Percentiles rank a stretch among this genome's conserved stretches.
phyloP scores from a whole-genome alignment of 1,140 invertebrate genomes.

The Platorchestia sp. region DNA sequence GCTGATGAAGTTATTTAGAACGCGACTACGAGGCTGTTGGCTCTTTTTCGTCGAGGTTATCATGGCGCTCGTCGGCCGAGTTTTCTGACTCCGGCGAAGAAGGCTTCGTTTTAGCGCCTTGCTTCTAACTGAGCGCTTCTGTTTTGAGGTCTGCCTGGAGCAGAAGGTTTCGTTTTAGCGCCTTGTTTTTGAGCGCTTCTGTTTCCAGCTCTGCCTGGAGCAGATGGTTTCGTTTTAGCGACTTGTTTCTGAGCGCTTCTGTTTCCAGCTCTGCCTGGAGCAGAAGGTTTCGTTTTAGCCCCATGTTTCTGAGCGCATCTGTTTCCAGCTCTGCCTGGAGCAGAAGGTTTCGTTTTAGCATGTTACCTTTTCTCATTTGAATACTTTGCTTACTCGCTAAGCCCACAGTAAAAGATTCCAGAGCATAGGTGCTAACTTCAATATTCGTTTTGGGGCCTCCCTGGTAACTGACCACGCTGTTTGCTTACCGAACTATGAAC shows the following conservation, averaged over 20 bases:
- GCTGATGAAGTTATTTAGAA: constrained; percentile 50
- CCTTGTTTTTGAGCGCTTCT: neutral
- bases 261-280: neutral
- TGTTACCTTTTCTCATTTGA: neutral
- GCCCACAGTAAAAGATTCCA: no score
- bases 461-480: no score
- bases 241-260: neutral
- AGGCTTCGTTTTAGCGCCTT: neutral
- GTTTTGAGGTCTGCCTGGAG: neutral
- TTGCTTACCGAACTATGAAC: no score
- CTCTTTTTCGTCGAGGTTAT: neutral
- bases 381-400: no score
- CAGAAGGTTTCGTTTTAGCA: neutral
- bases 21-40: neutral
- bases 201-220: neutral
- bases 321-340: no score
- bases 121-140: neutral
- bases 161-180: neutral
- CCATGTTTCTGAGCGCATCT: neutral
- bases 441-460: no score
- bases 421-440: no score
- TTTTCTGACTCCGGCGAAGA: neutral
- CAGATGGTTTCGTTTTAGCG: neutral
- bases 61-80: neutral
- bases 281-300: neutral